phyloP scores from a whole-genome alignment of 2,797 vertebrate genomes.

The Liasis olivaceus region DNA sequence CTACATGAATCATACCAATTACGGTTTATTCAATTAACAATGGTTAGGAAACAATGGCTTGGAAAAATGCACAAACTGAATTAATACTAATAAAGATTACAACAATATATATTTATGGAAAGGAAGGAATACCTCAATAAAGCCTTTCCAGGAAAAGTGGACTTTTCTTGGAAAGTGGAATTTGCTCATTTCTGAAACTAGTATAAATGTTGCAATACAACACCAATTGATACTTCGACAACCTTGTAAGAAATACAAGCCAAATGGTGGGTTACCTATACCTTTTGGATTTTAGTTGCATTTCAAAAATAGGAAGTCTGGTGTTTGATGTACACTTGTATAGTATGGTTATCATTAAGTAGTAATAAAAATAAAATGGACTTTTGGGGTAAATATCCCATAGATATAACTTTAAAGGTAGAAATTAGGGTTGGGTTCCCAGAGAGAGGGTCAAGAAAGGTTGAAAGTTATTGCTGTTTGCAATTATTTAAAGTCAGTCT shows the following conservation, averaged over 20 bases:
- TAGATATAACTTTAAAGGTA: not conserved
- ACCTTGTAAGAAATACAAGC: not conserved
- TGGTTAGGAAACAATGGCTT: no score
- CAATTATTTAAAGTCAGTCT: not conserved
- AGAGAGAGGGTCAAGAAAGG: not conserved
- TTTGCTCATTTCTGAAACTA: not conserved
- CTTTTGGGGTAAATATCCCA: not conserved
- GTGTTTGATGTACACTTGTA: not conserved
- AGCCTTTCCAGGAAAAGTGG: not conserved
- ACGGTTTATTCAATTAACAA: no score
- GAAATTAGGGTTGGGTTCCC: not conserved
- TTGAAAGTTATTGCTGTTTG: not conserved
- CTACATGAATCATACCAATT: no score
- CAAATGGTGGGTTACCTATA: not conserved
- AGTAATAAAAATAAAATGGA: not conserved
- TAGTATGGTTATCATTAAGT: not conserved
- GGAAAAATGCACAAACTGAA: no score
- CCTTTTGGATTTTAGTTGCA: not conserved
- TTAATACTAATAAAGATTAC: no score
- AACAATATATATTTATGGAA: no score
- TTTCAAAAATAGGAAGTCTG: not conserved
- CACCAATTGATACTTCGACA: not conserved
- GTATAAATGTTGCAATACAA: not conserved
- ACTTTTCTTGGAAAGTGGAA: not conserved
- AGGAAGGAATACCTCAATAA: no score